phyloP scores from a whole-genome alignment of 2,888 invertebrate species.

The Argyresthia albistria region DNA sequence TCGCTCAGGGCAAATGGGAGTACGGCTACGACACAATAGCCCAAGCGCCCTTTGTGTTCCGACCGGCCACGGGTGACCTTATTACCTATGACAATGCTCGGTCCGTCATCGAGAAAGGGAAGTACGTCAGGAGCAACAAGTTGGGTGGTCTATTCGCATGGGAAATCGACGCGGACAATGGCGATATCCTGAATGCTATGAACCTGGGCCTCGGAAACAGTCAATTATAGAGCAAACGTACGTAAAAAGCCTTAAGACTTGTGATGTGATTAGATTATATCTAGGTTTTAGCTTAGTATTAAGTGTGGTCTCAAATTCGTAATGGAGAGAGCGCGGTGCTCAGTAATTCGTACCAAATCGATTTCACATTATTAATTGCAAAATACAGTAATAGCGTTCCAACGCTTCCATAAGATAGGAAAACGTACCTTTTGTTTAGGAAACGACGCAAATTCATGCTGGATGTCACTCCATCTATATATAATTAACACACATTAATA shows the following conservation, averaged over 20 bases:
- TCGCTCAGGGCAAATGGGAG: conserved; percentile 56
- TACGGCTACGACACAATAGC: conserved; percentile 58
- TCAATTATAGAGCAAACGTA: conserved; percentile 14
- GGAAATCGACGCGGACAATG: conserved; percentile 65
- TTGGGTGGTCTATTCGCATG: conserved; percentile 60
- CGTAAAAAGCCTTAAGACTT: too few relatives aligned
- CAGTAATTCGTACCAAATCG: not conserved
- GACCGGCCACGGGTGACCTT: conserved; percentile 49
- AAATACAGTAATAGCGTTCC: too few relatives aligned
- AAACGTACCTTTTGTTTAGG: too few relatives aligned
- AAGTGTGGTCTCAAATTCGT: too few relatives aligned
- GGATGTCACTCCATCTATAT: too few relatives aligned
- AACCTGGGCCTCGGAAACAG: conserved; percentile 59
- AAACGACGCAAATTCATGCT: too few relatives aligned
- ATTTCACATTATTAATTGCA: not conserved
- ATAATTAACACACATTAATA: too few relatives aligned
- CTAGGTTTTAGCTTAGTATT: too few relatives aligned
- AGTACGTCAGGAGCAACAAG: conserved; percentile 60
- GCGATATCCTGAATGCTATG: conserved; percentile 61
- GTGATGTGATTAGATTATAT: too few relatives aligned
- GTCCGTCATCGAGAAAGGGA: conserved; percentile 59
- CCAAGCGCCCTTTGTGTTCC: conserved; percentile 61
- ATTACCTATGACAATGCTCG: conserved; percentile 59
- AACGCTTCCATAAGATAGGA: too few relatives aligned
- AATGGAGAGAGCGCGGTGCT: too few relatives aligned